Base-by-base conservation (phyloP, 2,113 vertebrate genomes). In the Corythaixoides concolor region DNA sequence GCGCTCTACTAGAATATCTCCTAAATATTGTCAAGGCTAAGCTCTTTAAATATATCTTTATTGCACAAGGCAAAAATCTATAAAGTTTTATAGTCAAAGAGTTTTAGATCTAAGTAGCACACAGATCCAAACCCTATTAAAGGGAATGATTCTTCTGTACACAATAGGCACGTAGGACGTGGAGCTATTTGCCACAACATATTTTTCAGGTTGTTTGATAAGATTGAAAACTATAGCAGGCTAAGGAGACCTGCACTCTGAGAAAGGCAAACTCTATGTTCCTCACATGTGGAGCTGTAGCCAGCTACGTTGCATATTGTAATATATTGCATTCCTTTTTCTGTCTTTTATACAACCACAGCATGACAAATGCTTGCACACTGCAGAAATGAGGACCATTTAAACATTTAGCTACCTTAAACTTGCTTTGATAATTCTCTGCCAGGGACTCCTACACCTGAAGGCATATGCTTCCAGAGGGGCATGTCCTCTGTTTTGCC, bases 231-330 rank as follows among this genome's bases (percentile, higher is more conserved):
- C 58, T 64, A 5, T 7, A 49, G 15, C 15, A 21, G 18, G 35
- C 43, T 73, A 74, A 72, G 33, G 17, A 69, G 19, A 66, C 20
- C 28, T 0, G 0, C 0, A 0, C 8, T 58, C 27, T 45, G 33
- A 88, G 41, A 81, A 77, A 37, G 52, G 32, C 21, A 80, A 68
- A 49, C 23, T 56, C 62, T 83, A 0, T 53, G 24, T 78, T 87
- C 45, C 72, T 86, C 5, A 18, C 35, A 50, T 19, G 8, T 59
- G 59, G 66, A 68, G 22, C 41, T 60, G 47, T 39, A 82, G 28
- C 39, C 72, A 60, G 35, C 12, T 80, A 58, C 35, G 32, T 8
- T 67, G 47, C 33, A 15, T 63, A 33, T 15, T 43, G 16, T 72
- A 52, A 60, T 55, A 62, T 9, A 10, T 45, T 69, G 26, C 8